Evolutionary conservation across 2,888 invertebrate species (phyloP).

Genomic region (Timema cristinae): DNA sequence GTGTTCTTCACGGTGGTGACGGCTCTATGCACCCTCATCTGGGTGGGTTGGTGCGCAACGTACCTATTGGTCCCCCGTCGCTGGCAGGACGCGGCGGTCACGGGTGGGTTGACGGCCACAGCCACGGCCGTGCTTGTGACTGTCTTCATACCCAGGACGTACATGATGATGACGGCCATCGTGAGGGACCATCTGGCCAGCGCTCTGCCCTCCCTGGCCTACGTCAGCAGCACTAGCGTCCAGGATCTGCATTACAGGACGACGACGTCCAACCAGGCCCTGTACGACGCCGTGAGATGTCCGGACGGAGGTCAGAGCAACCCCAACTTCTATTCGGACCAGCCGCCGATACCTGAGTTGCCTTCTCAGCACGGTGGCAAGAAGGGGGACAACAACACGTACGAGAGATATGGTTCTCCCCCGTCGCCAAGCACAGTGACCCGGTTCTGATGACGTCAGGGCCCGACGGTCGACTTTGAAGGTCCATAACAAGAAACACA

Average conservation of each 20-base stretch:
- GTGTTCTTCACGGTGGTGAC: constrained; percentile 48
- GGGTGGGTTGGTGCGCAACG: constrained; percentile 59
- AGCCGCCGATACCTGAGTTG: constrained; percentile 23
- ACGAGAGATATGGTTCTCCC: constrained; percentile 38
- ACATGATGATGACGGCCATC: constrained; percentile 61
- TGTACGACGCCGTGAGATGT: constrained; percentile 38
- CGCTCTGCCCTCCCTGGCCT: constrained; percentile 36
- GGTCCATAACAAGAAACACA: too few relatives aligned
- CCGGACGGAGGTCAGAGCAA: constrained; percentile 29
- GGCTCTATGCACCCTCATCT: constrained; percentile 52
- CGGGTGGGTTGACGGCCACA: constrained; percentile 58
- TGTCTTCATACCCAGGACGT: constrained; percentile 65
- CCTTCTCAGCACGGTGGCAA: background rate
- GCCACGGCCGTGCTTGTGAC: constrained; percentile 59
- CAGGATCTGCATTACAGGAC: constrained; percentile 28
- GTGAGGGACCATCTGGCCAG: constrained; percentile 53
- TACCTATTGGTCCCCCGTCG: constrained; percentile 44
- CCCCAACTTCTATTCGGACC: constrained; percentile 38
- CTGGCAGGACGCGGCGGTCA: constrained; percentile 53
- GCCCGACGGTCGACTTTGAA: background rate
- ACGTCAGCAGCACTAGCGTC: constrained; percentile 25
- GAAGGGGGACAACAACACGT: constrained; percentile 34
- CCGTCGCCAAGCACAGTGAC: constrained; percentile 39
- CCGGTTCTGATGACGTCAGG: constrained; percentile 32
- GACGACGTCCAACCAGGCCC: constrained; percentile 37